Conservation (phyloP, 2,888 invertebrate species). For the Antheraea yamamai region DNA sequence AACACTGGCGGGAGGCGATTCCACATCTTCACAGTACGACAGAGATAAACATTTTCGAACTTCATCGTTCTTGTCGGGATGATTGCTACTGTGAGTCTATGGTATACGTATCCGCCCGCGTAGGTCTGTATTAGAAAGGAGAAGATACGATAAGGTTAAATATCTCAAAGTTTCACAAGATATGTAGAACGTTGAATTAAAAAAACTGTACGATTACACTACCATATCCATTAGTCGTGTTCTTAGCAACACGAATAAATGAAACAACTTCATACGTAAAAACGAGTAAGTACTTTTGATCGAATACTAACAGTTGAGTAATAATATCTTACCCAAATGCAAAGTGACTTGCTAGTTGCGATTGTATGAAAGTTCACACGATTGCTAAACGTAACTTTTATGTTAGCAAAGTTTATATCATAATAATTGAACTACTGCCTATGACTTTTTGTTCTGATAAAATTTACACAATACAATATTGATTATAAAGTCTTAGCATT, state of each 20-base stretch:
- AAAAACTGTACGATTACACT: not conserved
- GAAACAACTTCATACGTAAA: not conserved
- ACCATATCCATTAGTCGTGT: not conserved
- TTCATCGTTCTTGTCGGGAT: no score
- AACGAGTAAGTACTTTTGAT: not conserved
- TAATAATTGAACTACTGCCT: not conserved
- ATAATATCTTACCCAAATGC: not conserved
- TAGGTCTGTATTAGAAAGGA: no score
- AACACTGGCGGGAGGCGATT: no score
- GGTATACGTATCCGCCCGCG: no score
- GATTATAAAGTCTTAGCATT: not conserved
- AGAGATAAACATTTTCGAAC: no score
- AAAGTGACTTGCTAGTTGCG: not conserved
- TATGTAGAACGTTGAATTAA: no score
- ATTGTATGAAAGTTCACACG: constrained; percentile 13
- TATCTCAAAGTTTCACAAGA: no score
- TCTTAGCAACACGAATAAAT: not conserved
- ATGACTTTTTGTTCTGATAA: not conserved
- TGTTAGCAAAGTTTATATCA: not conserved
- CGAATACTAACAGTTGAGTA: not conserved
- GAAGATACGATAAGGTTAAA: no score
- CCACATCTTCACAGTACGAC: no score
- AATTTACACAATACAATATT: no score
- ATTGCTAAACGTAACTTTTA: constrained; percentile 10
- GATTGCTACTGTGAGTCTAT: no score